Evolutionary conservation across 1,140 invertebrate species (phyloP), one percentile per base, ranked within the genome.

Genomic region (Achroia grisella): DNA sequence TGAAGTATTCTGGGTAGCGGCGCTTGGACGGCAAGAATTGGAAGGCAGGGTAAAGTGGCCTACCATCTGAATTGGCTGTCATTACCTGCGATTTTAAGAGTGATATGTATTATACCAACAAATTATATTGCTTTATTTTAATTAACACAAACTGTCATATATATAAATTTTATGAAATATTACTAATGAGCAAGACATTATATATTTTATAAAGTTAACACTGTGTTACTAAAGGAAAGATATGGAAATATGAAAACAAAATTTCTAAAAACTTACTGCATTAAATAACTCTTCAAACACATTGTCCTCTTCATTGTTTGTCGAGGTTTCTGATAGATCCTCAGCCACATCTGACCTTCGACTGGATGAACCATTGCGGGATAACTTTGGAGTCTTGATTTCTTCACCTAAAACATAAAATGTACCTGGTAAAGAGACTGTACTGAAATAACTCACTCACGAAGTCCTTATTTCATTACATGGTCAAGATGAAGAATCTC

Each of bases 1-100:
- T 93, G 71, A 97, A 99, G 83, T 99, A 99, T 64, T 98, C 96
- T 0, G 98, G 97, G 86, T 99, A 99, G 36, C 92, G 90, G 62
- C 93, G 93, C 74, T 94, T 95, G 0, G 95, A 96, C 11, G 97
- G 97, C 36, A 98, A 87, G 13, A 98, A 88, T 72, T 97, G 94
- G 79, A 98, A 98, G 57, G 91, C 92, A 12, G 90, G 89, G 77
- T 96, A 93, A 10, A 98, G 87, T 0, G 91, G 87, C 10, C 95
- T 88, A 34, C 94, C 94, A 52, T 96, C 95, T 62, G 94, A 91
- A 29, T 90, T 90, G 11, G 95, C 93, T 10, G 89, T 89, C 89
- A 95, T 93, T 8, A 98, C 92, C 36, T 94, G 39, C 13, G 27
- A 23, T 3, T 3, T 23, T 2, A 23, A 3, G 17, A 23, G 17